These are phyloP conservation scores for Babylonia areolata DNA, from an alignment of 1,140 invertebrate genomes.

Conservation along the genomic window DNA sequence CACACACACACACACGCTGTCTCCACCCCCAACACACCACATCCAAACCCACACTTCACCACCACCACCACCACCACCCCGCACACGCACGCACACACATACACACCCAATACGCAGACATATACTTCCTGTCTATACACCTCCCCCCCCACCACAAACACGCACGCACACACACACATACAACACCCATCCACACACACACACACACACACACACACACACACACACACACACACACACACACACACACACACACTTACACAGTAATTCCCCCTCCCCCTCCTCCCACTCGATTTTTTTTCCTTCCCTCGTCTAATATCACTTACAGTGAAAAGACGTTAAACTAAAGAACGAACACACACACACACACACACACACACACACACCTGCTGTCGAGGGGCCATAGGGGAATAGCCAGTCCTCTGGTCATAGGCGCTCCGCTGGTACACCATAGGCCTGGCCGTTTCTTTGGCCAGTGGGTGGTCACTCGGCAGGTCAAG, in stretches of 20 bases:
- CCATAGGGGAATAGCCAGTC: slow-evolving; percentile 97
- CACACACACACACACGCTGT: too few species aligned
- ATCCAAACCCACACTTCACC: too few species aligned
- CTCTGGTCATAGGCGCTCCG: slow-evolving; percentile 92
- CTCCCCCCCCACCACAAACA: not conserved
- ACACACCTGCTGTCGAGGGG: slow-evolving; percentile 94
- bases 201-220: slow-evolving; percentile 21
- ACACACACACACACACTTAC: slow-evolving; percentile 7
- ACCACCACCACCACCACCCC: too few species aligned
- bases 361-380: not conserved
- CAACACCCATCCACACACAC: too few species aligned
- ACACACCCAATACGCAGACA: too few species aligned
- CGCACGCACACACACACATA: too few species aligned
- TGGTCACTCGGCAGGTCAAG: slow-evolving; percentile 96
- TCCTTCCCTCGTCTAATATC: not conserved
- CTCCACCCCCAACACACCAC: not conserved
- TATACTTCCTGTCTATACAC: too few species aligned
- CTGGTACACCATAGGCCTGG: slow-evolving; percentile 92
- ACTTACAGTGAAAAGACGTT: not conserved
- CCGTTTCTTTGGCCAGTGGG: slow-evolving; percentile 91
- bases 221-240: slow-evolving; percentile 21
- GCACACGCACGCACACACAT: too few species aligned
- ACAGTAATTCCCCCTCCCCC: not conserved
- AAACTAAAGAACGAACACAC: not conserved
- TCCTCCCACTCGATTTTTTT: too few species aligned